Conservation (phyloP, 2,797 vertebrate species). For the Eulemur albifrons region DNA sequence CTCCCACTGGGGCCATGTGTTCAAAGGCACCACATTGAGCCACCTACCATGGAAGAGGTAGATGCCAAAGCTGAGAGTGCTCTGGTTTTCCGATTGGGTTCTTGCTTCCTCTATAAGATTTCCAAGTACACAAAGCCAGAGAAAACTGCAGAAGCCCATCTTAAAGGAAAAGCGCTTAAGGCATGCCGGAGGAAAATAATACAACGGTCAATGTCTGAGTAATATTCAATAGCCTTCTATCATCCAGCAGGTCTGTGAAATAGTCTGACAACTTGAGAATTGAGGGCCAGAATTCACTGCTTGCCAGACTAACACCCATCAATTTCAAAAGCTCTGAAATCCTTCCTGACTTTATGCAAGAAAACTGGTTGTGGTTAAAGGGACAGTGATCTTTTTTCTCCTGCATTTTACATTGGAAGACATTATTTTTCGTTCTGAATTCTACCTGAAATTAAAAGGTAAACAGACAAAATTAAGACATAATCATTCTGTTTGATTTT, state of each 20-base stretch:
- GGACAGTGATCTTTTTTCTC: slow-evolving; percentile 7
- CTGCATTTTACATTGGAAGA: not conserved
- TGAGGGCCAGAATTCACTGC: slow-evolving; percentile 61
- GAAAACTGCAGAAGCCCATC: not conserved
- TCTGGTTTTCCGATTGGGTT: slow-evolving; percentile 18
- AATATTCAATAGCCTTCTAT: slow-evolving; percentile 59
- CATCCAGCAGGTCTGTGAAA: slow-evolving; percentile 47
- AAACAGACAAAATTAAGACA: not conserved
- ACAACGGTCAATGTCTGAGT: slow-evolving; percentile 38
- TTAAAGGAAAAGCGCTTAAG: slow-evolving; percentile 32
- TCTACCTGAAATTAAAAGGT: not conserved
- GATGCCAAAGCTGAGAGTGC: slow-evolving; percentile 18
- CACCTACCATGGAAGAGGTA: slow-evolving; percentile 44
- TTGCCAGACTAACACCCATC: slow-evolving; percentile 65
- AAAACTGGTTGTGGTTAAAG: slow-evolving; percentile 46
- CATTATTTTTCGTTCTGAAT: not conserved
- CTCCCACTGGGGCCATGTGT: slow-evolving; percentile 47
- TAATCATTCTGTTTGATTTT: not conserved
- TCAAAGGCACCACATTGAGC: slow-evolving; percentile 58
- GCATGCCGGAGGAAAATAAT: slow-evolving; percentile 27
- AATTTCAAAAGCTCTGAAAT: slow-evolving; percentile 64
- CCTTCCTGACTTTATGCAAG: slow-evolving; percentile 30
- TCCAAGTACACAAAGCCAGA: not conserved
- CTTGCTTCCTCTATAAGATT: slow-evolving; percentile 16
- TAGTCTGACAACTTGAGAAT: slow-evolving; percentile 70